phyloP scores from a whole-genome alignment of 2,888 invertebrate species.

The Drosophila kanekoi region DNA sequence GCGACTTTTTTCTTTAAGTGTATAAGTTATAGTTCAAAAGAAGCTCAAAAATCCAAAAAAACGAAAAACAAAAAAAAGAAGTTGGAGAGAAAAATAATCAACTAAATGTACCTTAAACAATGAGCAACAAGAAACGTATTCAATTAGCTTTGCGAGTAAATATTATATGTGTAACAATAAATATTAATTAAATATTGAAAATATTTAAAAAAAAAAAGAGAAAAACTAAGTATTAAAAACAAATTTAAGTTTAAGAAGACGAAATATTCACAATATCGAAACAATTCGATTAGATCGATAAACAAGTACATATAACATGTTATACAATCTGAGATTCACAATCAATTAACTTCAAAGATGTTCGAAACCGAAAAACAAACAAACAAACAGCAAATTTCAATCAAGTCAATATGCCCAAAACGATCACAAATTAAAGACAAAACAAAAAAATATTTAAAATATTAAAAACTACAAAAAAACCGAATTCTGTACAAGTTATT shows the following conservation, averaged over 20 bases:
- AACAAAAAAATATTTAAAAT: conserved; percentile 3
- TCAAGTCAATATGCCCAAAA: conserved; percentile 32
- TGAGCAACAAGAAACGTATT: conserved; percentile 65
- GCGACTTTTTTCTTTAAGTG: conserved; percentile 8
- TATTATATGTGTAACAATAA: conserved; percentile 27
- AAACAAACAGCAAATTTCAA: background rate
- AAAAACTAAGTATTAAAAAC: conserved; percentile 47
- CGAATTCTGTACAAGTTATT: background rate
- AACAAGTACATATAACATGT: background rate
- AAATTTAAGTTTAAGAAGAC: conserved; percentile 2
- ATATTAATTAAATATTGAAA: conserved; percentile 38
- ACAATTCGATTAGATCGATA: conserved; percentile 20
- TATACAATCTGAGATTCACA: conserved; percentile 39
- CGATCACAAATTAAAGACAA: background rate
- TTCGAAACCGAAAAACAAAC: conserved; percentile 14
- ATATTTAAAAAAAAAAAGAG: conserved; percentile 25
- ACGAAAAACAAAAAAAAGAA: conserved; percentile 26
- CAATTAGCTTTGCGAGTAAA: conserved; percentile 70
- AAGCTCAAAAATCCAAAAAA: conserved; percentile 60
- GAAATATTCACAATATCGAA: conserved; percentile 18
- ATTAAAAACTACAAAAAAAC: conserved; percentile 47
- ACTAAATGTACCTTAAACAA: conserved; percentile 68
- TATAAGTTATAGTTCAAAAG: conserved; percentile 22
- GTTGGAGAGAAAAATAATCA: conserved; percentile 39
- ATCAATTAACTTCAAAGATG: conserved; percentile 22